phyloP scores from a whole-genome alignment of 2,888 invertebrate genomes.

The Xestia xanthographa region DNA sequence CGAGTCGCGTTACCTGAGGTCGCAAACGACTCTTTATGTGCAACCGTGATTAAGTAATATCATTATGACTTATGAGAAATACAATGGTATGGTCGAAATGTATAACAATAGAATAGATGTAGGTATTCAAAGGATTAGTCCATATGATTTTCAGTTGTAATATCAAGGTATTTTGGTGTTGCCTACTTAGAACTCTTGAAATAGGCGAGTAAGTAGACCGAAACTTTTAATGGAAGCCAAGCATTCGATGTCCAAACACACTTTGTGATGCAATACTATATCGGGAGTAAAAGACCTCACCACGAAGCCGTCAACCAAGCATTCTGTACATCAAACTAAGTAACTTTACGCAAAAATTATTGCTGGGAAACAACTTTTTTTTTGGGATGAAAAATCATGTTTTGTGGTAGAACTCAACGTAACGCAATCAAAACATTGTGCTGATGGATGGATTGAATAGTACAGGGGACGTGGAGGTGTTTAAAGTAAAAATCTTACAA shows the following conservation, averaged over 20 bases:
- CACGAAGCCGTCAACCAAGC: no score
- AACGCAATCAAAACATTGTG: no score
- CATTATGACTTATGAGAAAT: constrained; percentile 29
- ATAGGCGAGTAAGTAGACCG: constrained; percentile 29
- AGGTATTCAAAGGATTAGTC: constrained; percentile 17
- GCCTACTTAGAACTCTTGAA: constrained; percentile 12
- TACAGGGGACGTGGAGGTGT: no score
- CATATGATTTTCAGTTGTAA: constrained; percentile 29
- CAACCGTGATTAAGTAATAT: constrained; percentile 53
- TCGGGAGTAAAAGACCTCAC: no score
- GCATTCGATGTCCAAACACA: background rate
- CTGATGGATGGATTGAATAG: no score
- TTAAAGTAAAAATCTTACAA: no score
- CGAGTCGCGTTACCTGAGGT: background rate
- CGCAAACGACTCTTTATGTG: background rate
- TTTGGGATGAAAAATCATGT: no score
- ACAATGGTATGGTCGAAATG: constrained; percentile 30
- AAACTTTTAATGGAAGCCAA: background rate
- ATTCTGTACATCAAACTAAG: no score
- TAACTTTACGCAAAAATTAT: no score
- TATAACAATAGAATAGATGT: constrained; percentile 41
- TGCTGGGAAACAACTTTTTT: no score
- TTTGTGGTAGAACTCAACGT: no score
- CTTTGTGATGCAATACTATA: background rate
- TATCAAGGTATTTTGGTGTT: constrained; percentile 18